Conservation (phyloP, 2,888 invertebrate species). For the Palloptera scutellata region DNA sequence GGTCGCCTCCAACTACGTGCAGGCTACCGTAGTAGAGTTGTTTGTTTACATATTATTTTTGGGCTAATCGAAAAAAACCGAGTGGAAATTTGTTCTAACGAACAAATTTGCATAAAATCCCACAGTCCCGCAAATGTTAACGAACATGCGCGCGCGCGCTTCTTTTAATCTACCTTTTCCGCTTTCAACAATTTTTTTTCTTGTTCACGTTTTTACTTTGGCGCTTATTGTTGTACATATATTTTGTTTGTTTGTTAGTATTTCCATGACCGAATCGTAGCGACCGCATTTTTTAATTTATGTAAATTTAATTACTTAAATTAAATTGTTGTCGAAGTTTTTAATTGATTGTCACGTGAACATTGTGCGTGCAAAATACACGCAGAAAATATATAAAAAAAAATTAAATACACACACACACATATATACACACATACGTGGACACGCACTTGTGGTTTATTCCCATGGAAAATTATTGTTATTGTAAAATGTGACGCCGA, state of each 20-base stretch:
- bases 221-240: not conserved
- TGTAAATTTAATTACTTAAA: constrained; percentile 30
- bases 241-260: not conserved
- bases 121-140: constrained; percentile 5
- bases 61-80: not conserved
- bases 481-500: constrained; percentile 11
- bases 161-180: not conserved
- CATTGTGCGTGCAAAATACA: constrained; percentile 2
- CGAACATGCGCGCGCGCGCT: not conserved
- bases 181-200: not conserved
- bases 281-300: constrained; percentile 27
- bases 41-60: too few relatives aligned
- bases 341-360: constrained; percentile 8
- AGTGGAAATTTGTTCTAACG: not conserved
- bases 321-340: constrained; percentile 24
- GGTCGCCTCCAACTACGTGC: too few relatives aligned
- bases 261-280: not conserved
- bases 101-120: not conserved
- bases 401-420: not conserved
- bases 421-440: not conserved
- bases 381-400: not conserved
- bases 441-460: constrained; percentile 3
- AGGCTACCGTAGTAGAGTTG: too few relatives aligned
- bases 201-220: not conserved
- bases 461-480: constrained; percentile 10